These are phyloP conservation scores for Saxidomus purpurata DNA, from an alignment of 1,140 invertebrate species.

Conservation along the genomic window DNA sequence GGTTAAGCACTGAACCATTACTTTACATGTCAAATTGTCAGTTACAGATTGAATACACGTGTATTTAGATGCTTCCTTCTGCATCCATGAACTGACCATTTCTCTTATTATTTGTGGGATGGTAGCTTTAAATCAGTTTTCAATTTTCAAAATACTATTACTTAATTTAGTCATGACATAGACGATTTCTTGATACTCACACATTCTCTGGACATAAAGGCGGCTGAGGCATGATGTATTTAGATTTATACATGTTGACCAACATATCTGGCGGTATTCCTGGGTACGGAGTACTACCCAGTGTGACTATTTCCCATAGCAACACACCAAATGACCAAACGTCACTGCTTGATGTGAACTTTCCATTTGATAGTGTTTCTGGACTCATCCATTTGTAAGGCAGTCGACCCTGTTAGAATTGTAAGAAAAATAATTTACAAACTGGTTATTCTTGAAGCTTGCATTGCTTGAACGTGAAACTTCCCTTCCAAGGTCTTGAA, in stretches of 20 bases:
- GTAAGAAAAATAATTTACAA: not conserved
- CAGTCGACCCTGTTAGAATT: constrained; percentile 36
- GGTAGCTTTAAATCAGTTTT: not conserved
- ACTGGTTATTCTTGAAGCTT: not conserved
- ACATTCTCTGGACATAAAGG: constrained; percentile 2
- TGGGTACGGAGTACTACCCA: constrained; percentile 88
- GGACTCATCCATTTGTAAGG: constrained; percentile 93
- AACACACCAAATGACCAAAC: constrained; percentile 96
- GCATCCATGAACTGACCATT: not conserved
- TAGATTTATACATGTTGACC: constrained; percentile 20
- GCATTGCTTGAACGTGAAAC: not conserved
- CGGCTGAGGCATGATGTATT: constrained; percentile 21
- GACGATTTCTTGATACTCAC: not conserved
- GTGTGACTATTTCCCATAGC: constrained; percentile 95
- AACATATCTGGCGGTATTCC: constrained; percentile 17
- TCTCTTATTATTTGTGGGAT: not conserved
- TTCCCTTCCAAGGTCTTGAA: not conserved
- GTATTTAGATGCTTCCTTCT: no score
- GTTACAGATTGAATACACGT: no score
- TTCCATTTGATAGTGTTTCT: constrained; percentile 92
- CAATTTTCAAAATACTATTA: not conserved
- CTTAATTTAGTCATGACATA: not conserved
- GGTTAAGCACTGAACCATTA: no score
- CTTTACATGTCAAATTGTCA: not conserved
- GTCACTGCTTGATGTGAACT: constrained; percentile 94